These are phyloP conservation scores for Melanotaenia boesemani DNA, from an alignment of 2,797 vertebrate species.

Conservation along the genomic window DNA sequence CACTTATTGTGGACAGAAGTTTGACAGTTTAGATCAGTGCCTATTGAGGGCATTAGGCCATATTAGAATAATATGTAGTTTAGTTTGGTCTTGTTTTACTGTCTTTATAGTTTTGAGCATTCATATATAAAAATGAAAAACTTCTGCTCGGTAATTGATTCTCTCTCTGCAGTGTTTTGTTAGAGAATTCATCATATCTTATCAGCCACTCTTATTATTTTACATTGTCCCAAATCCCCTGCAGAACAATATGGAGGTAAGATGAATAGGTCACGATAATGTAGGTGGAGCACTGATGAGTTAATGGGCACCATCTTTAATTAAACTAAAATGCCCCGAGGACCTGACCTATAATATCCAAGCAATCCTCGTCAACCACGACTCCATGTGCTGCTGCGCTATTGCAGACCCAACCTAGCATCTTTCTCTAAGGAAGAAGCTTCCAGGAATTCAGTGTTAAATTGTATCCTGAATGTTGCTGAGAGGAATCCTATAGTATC, in stretches of 20 bases:
- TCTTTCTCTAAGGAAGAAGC: conserved; percentile 11
- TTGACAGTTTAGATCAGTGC: not conserved
- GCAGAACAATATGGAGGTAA: conserved; percentile 65
- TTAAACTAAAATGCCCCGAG: conserved; percentile 76
- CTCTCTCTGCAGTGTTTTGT: conserved; percentile 43
- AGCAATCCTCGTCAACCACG: conserved; percentile 62
- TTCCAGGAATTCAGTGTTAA: conserved; percentile 19
- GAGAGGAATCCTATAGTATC: conserved; percentile 1
- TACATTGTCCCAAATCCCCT: conserved; percentile 63
- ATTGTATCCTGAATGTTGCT: conserved; percentile 8
- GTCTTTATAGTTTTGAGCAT: conserved; percentile 1
- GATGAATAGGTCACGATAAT: conserved; percentile 69
- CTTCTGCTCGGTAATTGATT: conserved; percentile 22
- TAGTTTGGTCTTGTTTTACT: conserved; percentile 27
- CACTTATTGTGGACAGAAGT: not conserved
- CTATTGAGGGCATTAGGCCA: not conserved
- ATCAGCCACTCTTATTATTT: conserved; percentile 74
- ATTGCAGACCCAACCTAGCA: conserved; percentile 3
- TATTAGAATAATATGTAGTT: conserved; percentile 25
- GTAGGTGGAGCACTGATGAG: conserved; percentile 68
- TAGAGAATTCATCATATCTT: conserved; percentile 63
- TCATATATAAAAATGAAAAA: conserved; percentile 15
- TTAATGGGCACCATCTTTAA: conserved; percentile 79
- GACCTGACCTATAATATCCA: conserved; percentile 68
- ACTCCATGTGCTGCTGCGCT: conserved; percentile 27